A percentile compares a stretch with the other conserved stretches of the same genome.
These are phyloP conservation scores for Ciconia nigra DNA, from an alignment of 2,797 vertebrate species.

Conservation along the genomic window DNA sequence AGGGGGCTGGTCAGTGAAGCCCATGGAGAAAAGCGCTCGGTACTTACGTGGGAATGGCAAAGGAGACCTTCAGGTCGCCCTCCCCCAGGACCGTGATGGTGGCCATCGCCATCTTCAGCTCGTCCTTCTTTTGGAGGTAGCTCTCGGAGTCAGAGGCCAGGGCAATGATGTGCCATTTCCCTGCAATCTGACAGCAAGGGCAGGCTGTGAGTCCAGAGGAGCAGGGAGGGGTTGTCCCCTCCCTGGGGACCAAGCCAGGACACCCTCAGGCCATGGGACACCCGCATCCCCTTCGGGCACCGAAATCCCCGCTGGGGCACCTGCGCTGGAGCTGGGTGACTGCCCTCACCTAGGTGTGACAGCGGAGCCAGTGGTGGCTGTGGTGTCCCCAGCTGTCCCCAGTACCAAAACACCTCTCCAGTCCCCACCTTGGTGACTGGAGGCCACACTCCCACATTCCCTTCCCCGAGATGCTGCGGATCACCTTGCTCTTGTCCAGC, in stretches of 20 bases:
- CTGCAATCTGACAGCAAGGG: background rate
- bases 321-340: background rate
- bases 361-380: background rate
- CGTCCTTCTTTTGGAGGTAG: background rate
- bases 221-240: background rate
- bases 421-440: background rate
- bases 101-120: constrained; percentile 8
- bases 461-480: accelerated
- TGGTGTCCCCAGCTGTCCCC: background rate
- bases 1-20: background rate
- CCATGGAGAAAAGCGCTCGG: background rate
- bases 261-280: background rate
- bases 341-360: background rate
- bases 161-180: constrained; percentile 30
- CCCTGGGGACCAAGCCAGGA: background rate
- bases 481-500: background rate
- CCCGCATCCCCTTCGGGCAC: background rate
- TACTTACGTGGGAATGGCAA: constrained; percentile 33
- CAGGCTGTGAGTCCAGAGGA: background rate
- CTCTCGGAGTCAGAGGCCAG: background rate
- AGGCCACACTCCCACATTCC: background rate
- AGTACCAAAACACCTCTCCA: background rate
- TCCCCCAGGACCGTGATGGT: background rate
- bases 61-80: background rate
- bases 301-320: background rate